A percentile compares a stretch with the other conserved stretches of the same genome.
These are phyloP conservation scores for Megalurothrips usitatus DNA, from an alignment of 2,888 invertebrate species.

Conservation along the genomic window DNA sequence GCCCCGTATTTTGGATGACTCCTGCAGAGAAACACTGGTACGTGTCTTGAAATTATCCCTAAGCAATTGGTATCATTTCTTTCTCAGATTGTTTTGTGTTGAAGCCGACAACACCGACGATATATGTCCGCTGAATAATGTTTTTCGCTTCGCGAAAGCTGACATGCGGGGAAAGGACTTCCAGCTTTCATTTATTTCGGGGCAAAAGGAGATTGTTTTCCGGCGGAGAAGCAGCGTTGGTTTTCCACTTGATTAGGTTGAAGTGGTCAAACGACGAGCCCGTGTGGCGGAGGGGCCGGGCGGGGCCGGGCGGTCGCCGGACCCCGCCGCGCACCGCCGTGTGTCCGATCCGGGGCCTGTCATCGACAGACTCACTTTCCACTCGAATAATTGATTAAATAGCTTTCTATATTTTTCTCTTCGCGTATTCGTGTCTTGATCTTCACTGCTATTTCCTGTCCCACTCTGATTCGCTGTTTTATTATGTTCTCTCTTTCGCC, in stretches of 20 bases:
- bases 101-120: no score
- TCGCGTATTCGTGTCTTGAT: slow-evolving; percentile 12
- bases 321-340: background rate
- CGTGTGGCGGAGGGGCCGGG: background rate
- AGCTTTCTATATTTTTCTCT: background rate
- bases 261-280: background rate
- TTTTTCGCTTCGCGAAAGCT: no score
- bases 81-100: no score
- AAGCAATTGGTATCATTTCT: no score
- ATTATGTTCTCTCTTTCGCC: background rate
- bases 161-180: background rate
- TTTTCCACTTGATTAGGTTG: slow-evolving; percentile 15
- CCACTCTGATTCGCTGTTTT: background rate
- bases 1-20: background rate
- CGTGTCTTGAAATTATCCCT: no score
- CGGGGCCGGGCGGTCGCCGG: background rate
- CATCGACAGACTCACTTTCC: slow-evolving; percentile 24
- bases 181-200: background rate
- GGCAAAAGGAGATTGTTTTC: background rate
- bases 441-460: background rate
- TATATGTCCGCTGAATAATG: no score
- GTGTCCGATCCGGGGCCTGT: background rate
- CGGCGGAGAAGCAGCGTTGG: background rate
- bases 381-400: slow-evolving; percentile 25
- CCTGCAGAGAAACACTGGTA: no score